Evolutionary conservation across 1,140 invertebrate species (phyloP), one percentile per base, ranked within the genome.

Genomic region (Euwallacea similis): DNA sequence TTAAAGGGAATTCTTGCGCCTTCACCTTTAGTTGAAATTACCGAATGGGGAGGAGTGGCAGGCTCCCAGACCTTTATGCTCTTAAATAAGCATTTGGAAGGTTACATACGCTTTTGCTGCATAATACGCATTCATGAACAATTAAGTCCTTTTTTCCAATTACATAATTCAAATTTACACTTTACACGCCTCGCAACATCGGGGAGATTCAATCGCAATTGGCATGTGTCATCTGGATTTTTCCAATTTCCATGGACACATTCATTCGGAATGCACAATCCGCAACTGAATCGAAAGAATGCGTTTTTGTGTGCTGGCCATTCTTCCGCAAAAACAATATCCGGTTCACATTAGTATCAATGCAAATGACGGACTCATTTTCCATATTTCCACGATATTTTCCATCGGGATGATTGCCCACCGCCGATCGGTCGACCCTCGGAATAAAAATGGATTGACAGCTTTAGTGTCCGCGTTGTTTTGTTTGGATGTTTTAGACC

Each of bases 261-360:
- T 44, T 43, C 55, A 65, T 42, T 42, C n/a, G 50, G 47, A 71
- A 71, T 71, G 69, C 62, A 60, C 63, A 71, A 71, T 66, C 60
- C 56, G 42, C 62, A 50, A 71, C 42, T 66, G 62, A 71, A 71
- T 66, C 69, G 69, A 71, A 71, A 71, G 69, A 71, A 71, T 66
- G 69, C 62, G 69, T 65, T 66, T 71, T 71, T 66, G 63, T 71
- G 62, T 61, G 63, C 54, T 50, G 69, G 7, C 46, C 56, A 61
- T 65, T 71, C 69, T 71, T 71, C 69, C 69, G 69, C 42, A 71
- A 71, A 71, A 71, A 64, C 69, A 71, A 71, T 71, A 71, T 71
- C 69, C 69, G 62, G 13, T 42, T 54, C 62, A 46, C 54, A 71
- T 71, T 66, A 71, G 55, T 71, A 71, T 71, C 69, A 66, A 71